Conservation (phyloP, 53 echinoderm and acorn worm species). For the Henricia sp. region DNA sequence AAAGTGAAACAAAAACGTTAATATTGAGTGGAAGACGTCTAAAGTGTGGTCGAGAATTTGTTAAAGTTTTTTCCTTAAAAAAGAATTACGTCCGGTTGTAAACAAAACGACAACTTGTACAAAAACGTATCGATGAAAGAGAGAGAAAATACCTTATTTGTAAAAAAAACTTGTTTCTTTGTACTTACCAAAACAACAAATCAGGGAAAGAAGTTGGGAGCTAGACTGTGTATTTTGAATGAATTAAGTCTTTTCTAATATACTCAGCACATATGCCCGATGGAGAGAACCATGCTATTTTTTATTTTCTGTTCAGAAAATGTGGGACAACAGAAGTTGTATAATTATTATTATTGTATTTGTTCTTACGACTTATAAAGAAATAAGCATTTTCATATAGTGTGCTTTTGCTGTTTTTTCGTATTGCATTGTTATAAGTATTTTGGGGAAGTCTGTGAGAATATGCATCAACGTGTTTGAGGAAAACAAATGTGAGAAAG, state of each 20-base stretch:
- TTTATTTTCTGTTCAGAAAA: constrained; percentile 44
- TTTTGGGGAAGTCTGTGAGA: constrained; percentile 15
- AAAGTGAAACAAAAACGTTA: constrained; percentile 3
- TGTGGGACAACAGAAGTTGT: constrained; percentile 59
- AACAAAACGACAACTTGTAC: background rate
- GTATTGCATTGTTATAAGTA: constrained; percentile 55
- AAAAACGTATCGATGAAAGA: constrained; percentile 12
- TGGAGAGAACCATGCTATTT: constrained; percentile 61
- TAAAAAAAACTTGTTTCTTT: constrained; percentile 37
- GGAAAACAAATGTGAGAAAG: background rate
- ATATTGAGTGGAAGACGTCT: background rate
- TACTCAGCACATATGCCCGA: constrained; percentile 65
- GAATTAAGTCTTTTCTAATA: constrained; percentile 44
- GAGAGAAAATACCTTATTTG: background rate
- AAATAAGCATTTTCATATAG: constrained; percentile 45
- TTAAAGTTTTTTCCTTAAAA: constrained; percentile 6
- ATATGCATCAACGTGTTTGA: background rate
- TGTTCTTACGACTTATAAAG: constrained; percentile 43
- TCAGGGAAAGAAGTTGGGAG: constrained; percentile 50
- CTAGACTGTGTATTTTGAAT: constrained; percentile 56
- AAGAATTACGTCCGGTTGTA: constrained; percentile 37
- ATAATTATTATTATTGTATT: constrained; percentile 32
- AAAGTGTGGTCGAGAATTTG: constrained; percentile 47
- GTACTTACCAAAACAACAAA: constrained; percentile 57
- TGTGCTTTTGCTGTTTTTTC: constrained; percentile 62